phyloP scores from a whole-genome alignment of 2,113 vertebrate genomes.

The Serilophus lunatus region DNA sequence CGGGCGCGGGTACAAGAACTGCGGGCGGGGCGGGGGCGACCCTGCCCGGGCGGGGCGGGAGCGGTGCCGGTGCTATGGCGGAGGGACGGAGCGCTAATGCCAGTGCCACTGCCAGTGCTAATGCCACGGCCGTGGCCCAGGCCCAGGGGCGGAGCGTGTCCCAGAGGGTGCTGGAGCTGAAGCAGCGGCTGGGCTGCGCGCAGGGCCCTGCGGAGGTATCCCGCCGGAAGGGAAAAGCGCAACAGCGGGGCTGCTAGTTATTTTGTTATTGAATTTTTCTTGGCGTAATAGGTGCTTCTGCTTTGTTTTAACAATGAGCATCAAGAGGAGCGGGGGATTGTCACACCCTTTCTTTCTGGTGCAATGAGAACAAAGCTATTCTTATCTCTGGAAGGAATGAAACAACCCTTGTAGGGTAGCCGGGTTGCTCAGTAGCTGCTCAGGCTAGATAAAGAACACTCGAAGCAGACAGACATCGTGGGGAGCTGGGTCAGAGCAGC shows the following conservation, averaged over 20 bases:
- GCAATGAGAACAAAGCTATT: neutral
- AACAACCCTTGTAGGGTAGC: accelerated
- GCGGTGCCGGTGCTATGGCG: neutral
- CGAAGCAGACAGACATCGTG: neutral
- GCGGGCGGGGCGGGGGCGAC: accelerated
- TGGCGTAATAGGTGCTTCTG: accelerated
- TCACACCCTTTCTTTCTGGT: accelerated
- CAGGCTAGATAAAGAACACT: neutral
- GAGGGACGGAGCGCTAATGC: neutral
- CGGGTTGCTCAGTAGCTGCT: neutral
- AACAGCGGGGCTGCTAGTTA: accelerated
- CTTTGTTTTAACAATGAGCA: accelerated
- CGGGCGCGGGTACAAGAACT: neutral
- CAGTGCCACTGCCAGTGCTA: too few species aligned
- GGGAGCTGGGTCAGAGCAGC: neutral
- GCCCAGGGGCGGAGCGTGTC: neutral
- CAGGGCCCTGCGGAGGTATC: slow-evolving; percentile 69
- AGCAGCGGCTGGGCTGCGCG: slow-evolving; percentile 64
- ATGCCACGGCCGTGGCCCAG: neutral
- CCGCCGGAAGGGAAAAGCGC: accelerated
- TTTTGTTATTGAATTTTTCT: accelerated
- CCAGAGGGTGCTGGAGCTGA: slow-evolving; percentile 64
- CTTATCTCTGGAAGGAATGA: neutral
- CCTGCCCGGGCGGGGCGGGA: neutral
- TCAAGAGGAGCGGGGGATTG: neutral